Conservation (phyloP, 2,113 vertebrate genomes). For the Terrapene triunguis region DNA sequence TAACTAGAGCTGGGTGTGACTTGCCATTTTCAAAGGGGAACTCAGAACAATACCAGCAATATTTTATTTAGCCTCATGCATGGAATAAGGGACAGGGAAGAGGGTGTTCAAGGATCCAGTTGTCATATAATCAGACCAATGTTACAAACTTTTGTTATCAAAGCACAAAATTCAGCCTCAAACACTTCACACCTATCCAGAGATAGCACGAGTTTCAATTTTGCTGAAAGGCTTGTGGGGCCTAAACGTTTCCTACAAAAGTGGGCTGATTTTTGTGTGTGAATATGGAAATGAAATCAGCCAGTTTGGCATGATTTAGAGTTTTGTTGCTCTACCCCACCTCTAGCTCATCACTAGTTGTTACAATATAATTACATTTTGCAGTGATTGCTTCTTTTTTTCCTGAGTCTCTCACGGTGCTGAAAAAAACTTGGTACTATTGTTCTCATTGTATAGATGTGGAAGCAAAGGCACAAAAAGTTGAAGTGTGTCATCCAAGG, state of each 20-base stretch:
- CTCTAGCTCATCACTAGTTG: neutral
- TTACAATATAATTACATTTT: neutral
- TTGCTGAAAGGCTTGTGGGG: neutral
- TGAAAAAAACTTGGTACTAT: neutral
- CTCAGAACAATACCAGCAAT: neutral
- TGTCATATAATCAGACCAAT: neutral
- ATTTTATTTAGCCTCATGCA: neutral
- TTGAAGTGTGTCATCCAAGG: neutral
- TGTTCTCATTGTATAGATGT: neutral
- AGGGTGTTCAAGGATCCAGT: neutral
- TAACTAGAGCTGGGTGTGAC: neutral
- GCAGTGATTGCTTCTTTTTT: neutral
- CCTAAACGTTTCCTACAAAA: neutral
- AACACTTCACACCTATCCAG: neutral
- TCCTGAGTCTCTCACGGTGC: neutral
- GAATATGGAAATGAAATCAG: neutral
- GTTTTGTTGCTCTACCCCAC: neutral
- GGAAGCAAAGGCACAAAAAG: neutral
- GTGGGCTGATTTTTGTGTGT: neutral
- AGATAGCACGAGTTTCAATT: neutral
- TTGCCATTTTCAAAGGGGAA: neutral
- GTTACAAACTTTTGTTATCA: neutral
- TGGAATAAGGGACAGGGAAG: neutral
- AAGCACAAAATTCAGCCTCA: neutral
- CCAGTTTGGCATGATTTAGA: neutral